Conservation (phyloP, 2,797 vertebrate genomes). For the Sebastes minor region DNA sequence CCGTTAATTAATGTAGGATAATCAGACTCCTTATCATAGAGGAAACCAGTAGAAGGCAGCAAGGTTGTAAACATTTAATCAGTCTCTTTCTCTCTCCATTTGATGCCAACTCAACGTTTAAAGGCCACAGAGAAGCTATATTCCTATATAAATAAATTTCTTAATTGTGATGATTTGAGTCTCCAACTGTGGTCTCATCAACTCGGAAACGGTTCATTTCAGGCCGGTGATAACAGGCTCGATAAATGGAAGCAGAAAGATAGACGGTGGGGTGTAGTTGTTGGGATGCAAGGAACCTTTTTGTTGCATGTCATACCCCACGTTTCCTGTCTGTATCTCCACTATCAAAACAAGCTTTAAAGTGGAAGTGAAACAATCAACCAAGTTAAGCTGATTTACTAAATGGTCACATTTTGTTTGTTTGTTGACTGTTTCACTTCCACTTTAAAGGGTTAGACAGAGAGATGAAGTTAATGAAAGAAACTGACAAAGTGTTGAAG, state of each 20-base stretch:
- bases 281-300: background rate
- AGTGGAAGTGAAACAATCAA: too few relatives aligned
- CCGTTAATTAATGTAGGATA: slow-evolving; percentile 28
- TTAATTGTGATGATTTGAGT: slow-evolving; percentile 22
- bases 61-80: slow-evolving; percentile 44
- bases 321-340: too few relatives aligned
- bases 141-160: slow-evolving; percentile 22
- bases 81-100: slow-evolving; percentile 2
- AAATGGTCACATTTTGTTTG: too few relatives aligned
- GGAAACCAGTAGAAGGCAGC: slow-evolving; percentile 7
- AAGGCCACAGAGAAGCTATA: background rate
- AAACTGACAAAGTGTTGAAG: background rate
- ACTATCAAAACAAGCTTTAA: too few relatives aligned
- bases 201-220: slow-evolving; percentile 13
- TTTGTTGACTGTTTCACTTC: too few relatives aligned
- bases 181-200: slow-evolving; percentile 6
- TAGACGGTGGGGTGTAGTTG: too few relatives aligned
- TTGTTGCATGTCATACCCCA: background rate
- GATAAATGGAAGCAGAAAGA: slow-evolving; percentile 6
- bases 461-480: background rate
- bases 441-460: background rate
- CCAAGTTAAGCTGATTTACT: too few relatives aligned
- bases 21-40: slow-evolving; percentile 23
- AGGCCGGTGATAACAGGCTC: background rate
- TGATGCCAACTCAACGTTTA: background rate